A percentile compares a stretch with the other conserved stretches of the same genome.
Conservation (phyloP, 37 sponge, comb jelly and placozoan genomes). For the Hormiphora californensis region DNA sequence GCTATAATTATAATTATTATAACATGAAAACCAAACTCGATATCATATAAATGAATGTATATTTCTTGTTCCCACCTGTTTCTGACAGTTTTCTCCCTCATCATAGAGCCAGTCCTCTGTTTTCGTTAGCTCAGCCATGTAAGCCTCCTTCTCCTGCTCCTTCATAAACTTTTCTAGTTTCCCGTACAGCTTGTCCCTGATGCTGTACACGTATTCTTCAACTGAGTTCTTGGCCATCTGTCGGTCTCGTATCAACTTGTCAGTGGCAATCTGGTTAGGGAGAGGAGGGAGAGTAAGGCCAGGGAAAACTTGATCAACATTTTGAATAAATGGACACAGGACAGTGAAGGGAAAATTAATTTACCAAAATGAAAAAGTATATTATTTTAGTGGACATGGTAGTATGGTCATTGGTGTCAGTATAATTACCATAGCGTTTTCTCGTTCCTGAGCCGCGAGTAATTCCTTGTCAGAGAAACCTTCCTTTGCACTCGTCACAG, state of each 20-base stretch:
- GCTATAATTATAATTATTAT: background rate
- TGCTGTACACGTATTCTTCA: slow-evolving; percentile 96
- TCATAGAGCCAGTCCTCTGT: slow-evolving; percentile 98
- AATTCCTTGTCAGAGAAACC: slow-evolving; percentile 34
- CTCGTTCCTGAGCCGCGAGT: background rate
- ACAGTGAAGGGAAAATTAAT: background rate
- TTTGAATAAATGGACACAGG: background rate
- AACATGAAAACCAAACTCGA: background rate
- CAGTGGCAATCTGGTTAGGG: background rate
- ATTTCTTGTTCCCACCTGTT: slow-evolving; percentile 58
- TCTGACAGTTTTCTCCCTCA: slow-evolving; percentile 92
- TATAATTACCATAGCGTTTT: slow-evolving; percentile 34
- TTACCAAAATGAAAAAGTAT: background rate
- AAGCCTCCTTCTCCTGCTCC: slow-evolving; percentile 61
- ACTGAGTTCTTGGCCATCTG: slow-evolving; percentile 73
- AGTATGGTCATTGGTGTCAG: background rate
- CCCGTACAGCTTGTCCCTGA: slow-evolving; percentile 72
- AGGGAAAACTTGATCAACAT: background rate
- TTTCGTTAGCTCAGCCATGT: slow-evolving; percentile 56
- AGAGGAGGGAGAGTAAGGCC: background rate
- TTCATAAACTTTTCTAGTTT: slow-evolving; percentile 64
- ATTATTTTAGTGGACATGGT: background rate
- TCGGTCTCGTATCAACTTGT: slow-evolving; percentile 38
- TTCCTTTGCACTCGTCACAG: background rate
- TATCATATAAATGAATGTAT: background rate